Percentiles rank a stretch among this genome's conserved stretches.
Evolutionary conservation across 2,113 vertebrate genomes (phyloP).

Genomic region (Puffinus mauretanicus): DNA sequence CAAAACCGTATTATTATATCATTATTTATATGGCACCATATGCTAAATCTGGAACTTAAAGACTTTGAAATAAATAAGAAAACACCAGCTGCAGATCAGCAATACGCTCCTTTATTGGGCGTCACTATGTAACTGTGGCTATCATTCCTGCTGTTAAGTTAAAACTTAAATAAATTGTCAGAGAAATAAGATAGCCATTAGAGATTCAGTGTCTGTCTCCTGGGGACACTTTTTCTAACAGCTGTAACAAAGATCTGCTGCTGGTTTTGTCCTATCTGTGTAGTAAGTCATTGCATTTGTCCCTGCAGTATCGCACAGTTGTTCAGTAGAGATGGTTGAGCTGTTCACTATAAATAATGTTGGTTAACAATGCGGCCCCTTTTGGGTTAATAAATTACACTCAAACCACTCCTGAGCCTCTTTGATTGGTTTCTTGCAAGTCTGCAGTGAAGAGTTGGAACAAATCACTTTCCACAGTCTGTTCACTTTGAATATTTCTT

Average conservation of each 20-base stretch:
- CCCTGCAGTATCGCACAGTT: slow-evolving; percentile 44
- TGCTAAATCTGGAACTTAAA: slow-evolving; percentile 64
- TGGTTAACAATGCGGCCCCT: slow-evolving; percentile 35
- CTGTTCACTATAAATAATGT: slow-evolving; percentile 49
- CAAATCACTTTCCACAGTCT: slow-evolving; percentile 42
- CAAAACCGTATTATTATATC: slow-evolving; percentile 60
- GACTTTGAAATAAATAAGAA: slow-evolving; percentile 67
- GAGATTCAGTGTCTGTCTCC: slow-evolving; percentile 63
- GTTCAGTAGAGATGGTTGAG: slow-evolving; percentile 25
- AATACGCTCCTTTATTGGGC: slow-evolving; percentile 54
- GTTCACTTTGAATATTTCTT: slow-evolving; percentile 39
- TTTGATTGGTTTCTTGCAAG: slow-evolving; percentile 48
- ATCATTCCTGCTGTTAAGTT: slow-evolving; percentile 64
- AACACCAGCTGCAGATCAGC: slow-evolving; percentile 62
- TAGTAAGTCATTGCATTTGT: slow-evolving; percentile 62
- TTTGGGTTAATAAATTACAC: slow-evolving; percentile 45
- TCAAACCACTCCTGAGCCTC: slow-evolving; percentile 19
- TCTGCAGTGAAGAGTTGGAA: slow-evolving; percentile 41
- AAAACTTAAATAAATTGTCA: slow-evolving; percentile 69
- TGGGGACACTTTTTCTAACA: slow-evolving; percentile 57
- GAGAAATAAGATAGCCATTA: slow-evolving; percentile 67
- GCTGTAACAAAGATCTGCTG: slow-evolving; percentile 63
- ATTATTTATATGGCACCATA: slow-evolving; percentile 70
- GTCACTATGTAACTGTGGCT: slow-evolving; percentile 46
- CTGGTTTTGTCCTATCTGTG: slow-evolving; percentile 45